Evolutionary conservation across 2,888 invertebrate genomes (phyloP), one percentile per base, ranked within the genome.

Genomic region (Embidobia sp.): DNA sequence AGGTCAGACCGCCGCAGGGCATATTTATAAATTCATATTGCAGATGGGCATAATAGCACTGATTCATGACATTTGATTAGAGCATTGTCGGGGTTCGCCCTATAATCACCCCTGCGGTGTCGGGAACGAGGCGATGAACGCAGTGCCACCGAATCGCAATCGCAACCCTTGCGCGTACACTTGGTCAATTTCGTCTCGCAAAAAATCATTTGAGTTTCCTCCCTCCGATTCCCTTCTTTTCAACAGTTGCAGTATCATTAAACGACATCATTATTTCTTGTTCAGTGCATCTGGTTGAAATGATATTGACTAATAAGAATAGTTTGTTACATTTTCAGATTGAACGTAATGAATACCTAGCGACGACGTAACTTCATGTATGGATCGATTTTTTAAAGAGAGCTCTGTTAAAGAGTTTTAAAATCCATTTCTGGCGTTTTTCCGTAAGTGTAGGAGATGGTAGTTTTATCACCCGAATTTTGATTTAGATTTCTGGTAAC

Each of bases 1-100:
- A 48, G 61, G 67, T 55, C 53, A 67, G 18, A 40, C 11, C 19
- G 86, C 87, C 85, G 78, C 70, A 61, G 81, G 88, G 85, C 83
- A 84, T 87, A 87, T 88, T 88, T 87, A 87, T 85, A 86, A 88
- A 88, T 88, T 88, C 87, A 87, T 83, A 84, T 81, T 86, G 87
- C 88, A 88, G 88, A 88, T 88, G 88, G 86, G 86, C 86, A 86
- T 87, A 87, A 87, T 86, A 86, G 83, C 85, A 85, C 87, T 88
- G 88, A 88, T 88, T 88, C 87, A 83, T 88, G 87, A 87, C 87
- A 88, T 88, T 88, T 88, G 88, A 88, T 88, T 88, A 88, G 86
- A 87, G 88, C 84, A 88, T 88, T 88, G 88, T 87, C 86, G 84
- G 83, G 74, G 74, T 78, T 84, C 82, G 81, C 85, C 85, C 84